A percentile compares a stretch with the other conserved stretches of the same genome.
Evolutionary conservation across 2,113 vertebrate species (phyloP).

Genomic region (human (Homo sapiens)): DNA sequence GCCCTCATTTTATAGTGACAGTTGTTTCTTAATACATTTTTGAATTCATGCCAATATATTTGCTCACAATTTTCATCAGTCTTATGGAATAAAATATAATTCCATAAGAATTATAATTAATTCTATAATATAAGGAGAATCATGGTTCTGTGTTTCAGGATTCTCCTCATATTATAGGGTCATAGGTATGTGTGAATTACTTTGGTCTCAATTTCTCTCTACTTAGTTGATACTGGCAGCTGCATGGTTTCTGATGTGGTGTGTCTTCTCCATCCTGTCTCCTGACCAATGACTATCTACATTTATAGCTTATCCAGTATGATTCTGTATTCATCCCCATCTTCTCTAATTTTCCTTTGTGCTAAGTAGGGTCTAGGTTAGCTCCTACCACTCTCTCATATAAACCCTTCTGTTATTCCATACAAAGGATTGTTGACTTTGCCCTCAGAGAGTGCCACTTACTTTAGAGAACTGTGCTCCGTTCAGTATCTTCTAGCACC

Average conservation of each 20-base stretch:
- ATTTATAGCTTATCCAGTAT: background rate
- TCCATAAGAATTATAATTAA: too few relatives aligned
- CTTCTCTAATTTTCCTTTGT: conserved; percentile 14
- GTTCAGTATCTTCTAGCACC: background rate
- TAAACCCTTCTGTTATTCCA: background rate
- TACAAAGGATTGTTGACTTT: background rate
- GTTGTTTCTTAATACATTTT: background rate
- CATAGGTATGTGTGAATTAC: background rate
- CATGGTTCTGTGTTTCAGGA: background rate
- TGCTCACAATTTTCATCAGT: background rate
- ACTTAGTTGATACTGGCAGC: background rate
- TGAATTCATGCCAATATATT: background rate
- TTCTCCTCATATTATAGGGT: background rate
- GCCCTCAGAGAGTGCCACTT: background rate
- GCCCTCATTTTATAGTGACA: background rate
- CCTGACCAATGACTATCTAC: background rate
- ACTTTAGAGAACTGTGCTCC: background rate
- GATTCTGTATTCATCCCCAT: background rate
- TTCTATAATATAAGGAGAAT: background rate
- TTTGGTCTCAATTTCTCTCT: background rate
- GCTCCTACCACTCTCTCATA: background rate
- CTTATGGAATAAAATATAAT: background rate
- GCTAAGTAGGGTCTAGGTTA: background rate
- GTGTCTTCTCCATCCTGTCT: background rate
- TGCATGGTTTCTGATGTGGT: background rate